These are phyloP conservation scores for Dioctria linearis DNA, from an alignment of 2,888 invertebrate species.

Conservation along the genomic window DNA sequence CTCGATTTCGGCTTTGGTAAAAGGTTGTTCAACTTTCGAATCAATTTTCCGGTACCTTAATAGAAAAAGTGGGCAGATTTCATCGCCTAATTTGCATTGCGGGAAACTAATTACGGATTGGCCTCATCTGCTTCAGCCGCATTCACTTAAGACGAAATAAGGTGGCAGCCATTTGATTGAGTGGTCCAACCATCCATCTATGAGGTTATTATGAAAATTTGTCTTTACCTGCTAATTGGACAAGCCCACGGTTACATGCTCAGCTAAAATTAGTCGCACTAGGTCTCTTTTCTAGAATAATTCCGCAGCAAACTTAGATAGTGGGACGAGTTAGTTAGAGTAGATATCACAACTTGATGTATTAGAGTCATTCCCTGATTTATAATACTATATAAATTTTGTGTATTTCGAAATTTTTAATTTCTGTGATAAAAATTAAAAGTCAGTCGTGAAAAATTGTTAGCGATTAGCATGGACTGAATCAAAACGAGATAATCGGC, in stretches of 20 bases:
- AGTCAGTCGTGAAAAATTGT: constrained; percentile 39
- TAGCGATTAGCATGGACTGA: constrained; percentile 35
- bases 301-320: background rate
- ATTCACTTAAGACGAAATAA: background rate
- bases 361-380: constrained; percentile 37
- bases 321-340: background rate
- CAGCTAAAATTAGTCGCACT: background rate
- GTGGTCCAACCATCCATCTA: constrained; percentile 4
- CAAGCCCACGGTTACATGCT: constrained; percentile 21
- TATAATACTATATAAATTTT: constrained; percentile 20
- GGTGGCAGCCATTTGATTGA: constrained; percentile 27
- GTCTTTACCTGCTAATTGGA: constrained; percentile 44
- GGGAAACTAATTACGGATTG: constrained; percentile 41
- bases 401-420: constrained; percentile 29
- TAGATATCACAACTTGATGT: constrained; percentile 2
- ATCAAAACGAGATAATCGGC: constrained; percentile 17
- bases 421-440: constrained; percentile 48
- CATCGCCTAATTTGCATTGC: constrained; percentile 49
- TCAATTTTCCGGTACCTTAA: constrained; percentile 41
- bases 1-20: constrained; percentile 18
- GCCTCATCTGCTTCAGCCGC: background rate
- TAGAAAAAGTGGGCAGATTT: constrained; percentile 44
- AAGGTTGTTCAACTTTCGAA: constrained; percentile 51
- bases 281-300: background rate
- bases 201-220: constrained; percentile 42